Evolutionary conservation across 2,888 invertebrate species (phyloP).

Genomic region (Drosophila hawaiiensis): DNA sequence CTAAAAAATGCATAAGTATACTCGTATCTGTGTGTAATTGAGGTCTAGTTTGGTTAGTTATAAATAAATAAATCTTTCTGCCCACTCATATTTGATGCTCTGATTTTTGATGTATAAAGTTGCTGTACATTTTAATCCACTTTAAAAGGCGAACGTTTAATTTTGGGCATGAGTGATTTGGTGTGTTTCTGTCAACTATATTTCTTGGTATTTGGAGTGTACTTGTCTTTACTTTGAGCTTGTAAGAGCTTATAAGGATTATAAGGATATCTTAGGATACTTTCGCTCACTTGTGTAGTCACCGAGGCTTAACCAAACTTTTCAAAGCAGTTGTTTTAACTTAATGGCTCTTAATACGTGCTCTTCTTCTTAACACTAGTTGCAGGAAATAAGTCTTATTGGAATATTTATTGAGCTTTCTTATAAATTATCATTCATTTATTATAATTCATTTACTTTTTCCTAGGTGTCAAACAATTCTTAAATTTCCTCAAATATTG

Average conservation of each 20-base stretch:
- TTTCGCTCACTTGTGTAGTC: neutral
- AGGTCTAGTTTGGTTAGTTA: neutral
- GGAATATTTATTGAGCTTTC: neutral
- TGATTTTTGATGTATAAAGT: neutral
- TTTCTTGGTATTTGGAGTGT: neutral
- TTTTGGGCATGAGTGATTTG: neutral
- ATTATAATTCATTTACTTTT: neutral
- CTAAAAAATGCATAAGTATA: constrained; percentile 11
- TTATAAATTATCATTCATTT: no score
- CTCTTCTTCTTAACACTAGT: neutral
- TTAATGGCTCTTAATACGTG: neutral
- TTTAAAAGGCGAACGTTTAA: neutral
- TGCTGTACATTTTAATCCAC: neutral
- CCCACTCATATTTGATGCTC: neutral
- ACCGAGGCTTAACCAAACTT: neutral
- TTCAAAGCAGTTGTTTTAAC: neutral
- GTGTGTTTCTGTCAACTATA: neutral
- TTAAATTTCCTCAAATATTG: neutral
- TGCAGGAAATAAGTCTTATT: neutral
- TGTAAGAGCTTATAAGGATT: neutral
- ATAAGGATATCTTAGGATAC: neutral
- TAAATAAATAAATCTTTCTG: constrained; percentile 12
- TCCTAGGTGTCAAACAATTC: neutral
- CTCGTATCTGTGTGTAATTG: neutral
- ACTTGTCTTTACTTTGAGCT: neutral